Evolutionary conservation across 2,113 vertebrate genomes (phyloP).

Genomic region (Gambusia holbrooki): DNA sequence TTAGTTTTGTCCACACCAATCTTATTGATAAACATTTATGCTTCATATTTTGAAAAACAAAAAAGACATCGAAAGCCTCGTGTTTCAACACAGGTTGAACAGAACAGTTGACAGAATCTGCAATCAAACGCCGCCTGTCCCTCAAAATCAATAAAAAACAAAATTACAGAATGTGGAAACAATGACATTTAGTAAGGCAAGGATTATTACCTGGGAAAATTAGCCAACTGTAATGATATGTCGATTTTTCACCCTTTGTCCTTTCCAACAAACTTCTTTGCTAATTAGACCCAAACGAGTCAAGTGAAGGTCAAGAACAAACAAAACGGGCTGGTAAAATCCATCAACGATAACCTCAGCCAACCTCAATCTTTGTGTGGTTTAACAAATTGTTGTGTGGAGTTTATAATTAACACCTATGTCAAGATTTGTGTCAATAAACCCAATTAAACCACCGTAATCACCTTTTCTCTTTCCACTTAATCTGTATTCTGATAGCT

Average conservation of each 20-base stretch:
- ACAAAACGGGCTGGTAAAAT: background rate
- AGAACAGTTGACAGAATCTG: background rate
- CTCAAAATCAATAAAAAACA: background rate
- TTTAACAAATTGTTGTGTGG: background rate
- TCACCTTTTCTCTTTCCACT: slow-evolving; percentile 20
- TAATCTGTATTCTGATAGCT: slow-evolving; percentile 32
- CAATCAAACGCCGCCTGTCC: background rate
- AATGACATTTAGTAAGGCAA: background rate
- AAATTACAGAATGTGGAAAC: background rate
- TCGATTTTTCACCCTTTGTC: background rate
- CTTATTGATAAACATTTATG: background rate
- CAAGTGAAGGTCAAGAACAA: slow-evolving; percentile 9
- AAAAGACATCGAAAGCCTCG: background rate
- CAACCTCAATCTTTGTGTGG: background rate
- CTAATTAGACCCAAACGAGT: slow-evolving; percentile 15
- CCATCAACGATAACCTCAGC: slow-evolving; percentile 4
- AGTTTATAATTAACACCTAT: slow-evolving; percentile 21
- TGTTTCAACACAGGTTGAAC: background rate
- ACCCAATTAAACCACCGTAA: slow-evolving; percentile 11
- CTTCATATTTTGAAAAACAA: background rate
- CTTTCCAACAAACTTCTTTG: slow-evolving; percentile 3
- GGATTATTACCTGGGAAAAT: background rate
- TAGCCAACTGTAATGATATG: background rate
- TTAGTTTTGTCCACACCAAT: background rate
- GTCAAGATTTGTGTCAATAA: slow-evolving; percentile 16